A percentile compares a stretch with the other conserved stretches of the same genome.
Conservation (phyloP, 2,113 vertebrate genomes). For the Heptranchias perlo region DNA sequence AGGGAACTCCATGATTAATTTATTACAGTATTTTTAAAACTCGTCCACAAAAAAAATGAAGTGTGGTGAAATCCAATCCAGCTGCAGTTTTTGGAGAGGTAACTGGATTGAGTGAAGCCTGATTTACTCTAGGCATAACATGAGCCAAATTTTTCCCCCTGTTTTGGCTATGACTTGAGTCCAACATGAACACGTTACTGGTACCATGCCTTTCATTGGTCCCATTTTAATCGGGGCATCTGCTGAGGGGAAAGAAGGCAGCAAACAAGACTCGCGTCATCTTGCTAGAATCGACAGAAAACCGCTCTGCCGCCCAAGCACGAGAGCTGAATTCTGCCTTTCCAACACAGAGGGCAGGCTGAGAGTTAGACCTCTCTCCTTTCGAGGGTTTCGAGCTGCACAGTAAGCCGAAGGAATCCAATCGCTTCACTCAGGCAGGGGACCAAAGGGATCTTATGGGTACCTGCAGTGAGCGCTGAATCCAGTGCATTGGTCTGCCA, state of each 20-base stretch:
- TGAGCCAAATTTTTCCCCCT: not conserved
- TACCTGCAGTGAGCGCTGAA: not conserved
- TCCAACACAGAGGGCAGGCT: not conserved
- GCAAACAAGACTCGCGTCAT: not conserved
- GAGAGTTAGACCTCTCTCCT: not conserved
- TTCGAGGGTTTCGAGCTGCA: not conserved
- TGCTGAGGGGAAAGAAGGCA: not conserved
- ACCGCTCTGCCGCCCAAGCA: not conserved
- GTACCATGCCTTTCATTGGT: not conserved
- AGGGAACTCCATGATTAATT: not conserved
- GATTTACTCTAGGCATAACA: not conserved
- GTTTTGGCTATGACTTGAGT: not conserved
- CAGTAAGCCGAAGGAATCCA: not conserved
- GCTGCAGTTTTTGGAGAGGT: not conserved
- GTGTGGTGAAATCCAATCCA: not conserved
- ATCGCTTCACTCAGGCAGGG: not conserved
- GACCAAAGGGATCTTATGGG: not conserved
- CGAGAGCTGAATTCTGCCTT: not conserved
- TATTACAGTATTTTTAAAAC: not conserved
- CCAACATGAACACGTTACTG: not conserved
- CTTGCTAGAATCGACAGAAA: not conserved
- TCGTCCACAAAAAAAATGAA: not conserved
- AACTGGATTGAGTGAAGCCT: not conserved
- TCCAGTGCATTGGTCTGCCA: not conserved
- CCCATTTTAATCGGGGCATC: not conserved